A percentile compares a stretch with the other conserved stretches of the same genome.
Evolutionary conservation across 2,113 vertebrate genomes (phyloP).

Genomic region (Dipodomys spectabilis): DNA sequence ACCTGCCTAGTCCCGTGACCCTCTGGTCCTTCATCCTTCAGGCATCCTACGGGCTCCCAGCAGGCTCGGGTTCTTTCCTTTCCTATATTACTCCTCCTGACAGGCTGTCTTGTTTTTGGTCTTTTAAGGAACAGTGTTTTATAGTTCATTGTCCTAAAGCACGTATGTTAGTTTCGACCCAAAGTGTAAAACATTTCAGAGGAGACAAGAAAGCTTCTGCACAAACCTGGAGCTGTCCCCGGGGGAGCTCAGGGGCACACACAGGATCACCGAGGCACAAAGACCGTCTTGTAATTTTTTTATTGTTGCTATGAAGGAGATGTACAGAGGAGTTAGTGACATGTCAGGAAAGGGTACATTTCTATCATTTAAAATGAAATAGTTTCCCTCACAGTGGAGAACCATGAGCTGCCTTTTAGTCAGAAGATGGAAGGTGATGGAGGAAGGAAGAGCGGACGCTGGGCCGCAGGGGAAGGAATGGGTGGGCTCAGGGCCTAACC

Average conservation of each 20-base stretch:
- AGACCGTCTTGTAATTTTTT: background rate
- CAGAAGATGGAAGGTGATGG: background rate
- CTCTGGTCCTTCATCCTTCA: no score
- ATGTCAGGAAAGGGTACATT: no score
- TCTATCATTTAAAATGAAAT: background rate
- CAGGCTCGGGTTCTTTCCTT: fast-evolving
- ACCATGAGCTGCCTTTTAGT: no score
- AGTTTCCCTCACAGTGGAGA: background rate
- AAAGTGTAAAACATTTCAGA: background rate
- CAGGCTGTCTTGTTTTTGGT: background rate
- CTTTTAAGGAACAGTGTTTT: background rate
- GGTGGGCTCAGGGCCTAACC: no score
- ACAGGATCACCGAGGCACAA: background rate
- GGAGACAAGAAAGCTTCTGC: background rate
- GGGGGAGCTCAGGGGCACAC: background rate
- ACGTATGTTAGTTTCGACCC: background rate
- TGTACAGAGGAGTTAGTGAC: no score
- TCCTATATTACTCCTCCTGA: background rate
- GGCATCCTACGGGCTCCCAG: background rate
- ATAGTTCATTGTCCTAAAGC: no score
- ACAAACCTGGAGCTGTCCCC: no score
- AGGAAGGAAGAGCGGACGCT: background rate
- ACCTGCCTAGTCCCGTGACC: no score
- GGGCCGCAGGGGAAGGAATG: background rate
- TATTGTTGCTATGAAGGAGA: no score